Evolutionary conservation across 2,888 invertebrate species (phyloP).

Genomic region (Tenthredo mesomela): DNA sequence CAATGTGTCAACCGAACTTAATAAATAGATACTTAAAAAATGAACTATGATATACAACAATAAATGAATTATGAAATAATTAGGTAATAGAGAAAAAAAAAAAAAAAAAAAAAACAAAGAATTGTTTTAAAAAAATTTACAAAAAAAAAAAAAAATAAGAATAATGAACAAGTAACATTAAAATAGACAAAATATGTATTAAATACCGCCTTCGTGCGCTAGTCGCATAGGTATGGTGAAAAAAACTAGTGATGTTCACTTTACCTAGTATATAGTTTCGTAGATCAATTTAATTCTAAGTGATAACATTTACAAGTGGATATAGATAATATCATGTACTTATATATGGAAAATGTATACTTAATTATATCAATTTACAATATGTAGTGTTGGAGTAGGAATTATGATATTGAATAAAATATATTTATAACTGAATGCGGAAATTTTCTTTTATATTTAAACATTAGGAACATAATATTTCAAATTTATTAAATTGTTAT

Average conservation of each 20-base stretch:
- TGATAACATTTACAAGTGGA: conserved; percentile 45
- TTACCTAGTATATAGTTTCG: conserved; percentile 45
- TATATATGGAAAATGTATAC: conserved; percentile 45
- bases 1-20: conserved; percentile 44
- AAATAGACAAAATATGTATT: conserved; percentile 54
- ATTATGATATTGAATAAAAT: conserved; percentile 68
- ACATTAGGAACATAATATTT: not conserved
- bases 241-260: conserved; percentile 46
- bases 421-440: conserved; percentile 68
- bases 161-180: conserved; percentile 18
- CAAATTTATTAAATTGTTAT: not conserved
- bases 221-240: conserved; percentile 48
- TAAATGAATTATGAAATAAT: conserved; percentile 2
- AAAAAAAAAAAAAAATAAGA: conserved; percentile 11
- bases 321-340: conserved; percentile 42
- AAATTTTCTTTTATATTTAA: not conserved
- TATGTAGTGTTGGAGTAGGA: conserved; percentile 54
- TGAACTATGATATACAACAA: conserved; percentile 25
- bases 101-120: conserved; percentile 15
- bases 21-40: conserved; percentile 48
- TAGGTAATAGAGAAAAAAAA: conserved; percentile 7
- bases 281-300: conserved; percentile 27
- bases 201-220: conserved; percentile 53
- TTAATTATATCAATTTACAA: conserved; percentile 47
- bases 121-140: not conserved